Evolutionary conservation across 30 jellyfish, hydroid and myxozoan species (phyloP).

Genomic region (Clytia hemisphaerica): DNA sequence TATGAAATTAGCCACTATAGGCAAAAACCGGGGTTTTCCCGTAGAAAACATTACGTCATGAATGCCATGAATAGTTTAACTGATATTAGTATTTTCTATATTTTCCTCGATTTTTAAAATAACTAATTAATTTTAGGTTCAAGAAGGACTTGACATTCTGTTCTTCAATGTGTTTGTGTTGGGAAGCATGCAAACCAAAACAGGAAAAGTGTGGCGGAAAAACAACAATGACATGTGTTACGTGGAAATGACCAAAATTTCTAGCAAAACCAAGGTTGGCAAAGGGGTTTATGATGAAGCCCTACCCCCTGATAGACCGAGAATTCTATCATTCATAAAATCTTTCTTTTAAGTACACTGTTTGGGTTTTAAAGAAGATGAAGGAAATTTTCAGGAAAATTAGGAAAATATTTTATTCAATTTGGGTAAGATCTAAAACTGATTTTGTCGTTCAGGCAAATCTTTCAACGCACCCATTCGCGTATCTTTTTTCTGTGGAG

Average conservation of each 20-base stretch:
- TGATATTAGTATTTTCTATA: no score
- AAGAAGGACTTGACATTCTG: slow-evolving; percentile 37
- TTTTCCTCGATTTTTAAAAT: no score
- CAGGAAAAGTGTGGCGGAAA: slow-evolving; percentile 67
- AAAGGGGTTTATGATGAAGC: background rate
- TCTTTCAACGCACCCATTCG: no score
- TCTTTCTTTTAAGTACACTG: background rate
- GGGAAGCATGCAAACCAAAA: slow-evolving; percentile 40
- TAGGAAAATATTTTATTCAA: no score
- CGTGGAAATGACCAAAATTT: slow-evolving; percentile 42
- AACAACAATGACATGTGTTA: slow-evolving; percentile 44
- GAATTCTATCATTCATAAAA: background rate
- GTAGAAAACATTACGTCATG: no score
- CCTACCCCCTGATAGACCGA: background rate
- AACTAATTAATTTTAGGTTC: slow-evolving; percentile 13
- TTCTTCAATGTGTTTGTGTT: slow-evolving; percentile 43
- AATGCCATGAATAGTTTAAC: no score
- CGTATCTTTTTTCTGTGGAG: no score
- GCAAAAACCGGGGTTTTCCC: no score
- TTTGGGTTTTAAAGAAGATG: background rate
- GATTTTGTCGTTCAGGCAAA: no score
- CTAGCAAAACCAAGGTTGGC: background rate
- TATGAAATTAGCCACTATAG: no score
- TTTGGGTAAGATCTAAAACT: no score
- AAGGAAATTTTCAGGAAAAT: background rate